A percentile compares a stretch with the other conserved stretches of the same genome.
Evolutionary conservation across 2,797 vertebrate genomes (phyloP).

Genomic region (Babyrousa celebensis): DNA sequence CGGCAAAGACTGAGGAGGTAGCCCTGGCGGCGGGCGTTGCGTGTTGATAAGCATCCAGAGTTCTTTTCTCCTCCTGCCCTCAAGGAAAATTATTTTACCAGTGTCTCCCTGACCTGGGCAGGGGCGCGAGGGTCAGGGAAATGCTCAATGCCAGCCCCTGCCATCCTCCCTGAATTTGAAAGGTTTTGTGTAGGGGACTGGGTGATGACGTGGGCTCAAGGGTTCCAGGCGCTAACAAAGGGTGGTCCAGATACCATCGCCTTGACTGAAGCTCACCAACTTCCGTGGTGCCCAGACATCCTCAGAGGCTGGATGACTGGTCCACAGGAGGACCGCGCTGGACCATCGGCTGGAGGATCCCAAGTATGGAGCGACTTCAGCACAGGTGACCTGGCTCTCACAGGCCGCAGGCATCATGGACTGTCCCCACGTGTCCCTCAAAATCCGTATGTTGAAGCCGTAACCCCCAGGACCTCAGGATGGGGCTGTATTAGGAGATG

Average conservation of each 20-base stretch:
- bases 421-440: too few species aligned
- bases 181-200: background rate
- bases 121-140: too few species aligned
- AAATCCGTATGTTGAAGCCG: background rate
- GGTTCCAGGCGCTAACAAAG: background rate
- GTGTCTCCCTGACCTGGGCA: background rate
- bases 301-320: fast-evolving
- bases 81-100: background rate
- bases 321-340: background rate
- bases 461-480: background rate
- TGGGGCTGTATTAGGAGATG: background rate
- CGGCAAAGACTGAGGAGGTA: background rate
- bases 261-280: background rate
- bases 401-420: background rate
- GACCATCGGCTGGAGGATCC: fast-evolving
- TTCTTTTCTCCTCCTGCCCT: background rate
- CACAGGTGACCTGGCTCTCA: background rate
- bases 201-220: background rate
- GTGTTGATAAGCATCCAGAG: background rate
- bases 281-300: background rate
- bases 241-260: background rate
- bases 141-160: background rate
- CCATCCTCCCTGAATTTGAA: background rate
- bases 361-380: too few species aligned
- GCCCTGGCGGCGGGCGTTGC: too few species aligned